Evolutionary conservation across 2,113 vertebrate genomes (phyloP).

Genomic region (Bubalus kerabau): DNA sequence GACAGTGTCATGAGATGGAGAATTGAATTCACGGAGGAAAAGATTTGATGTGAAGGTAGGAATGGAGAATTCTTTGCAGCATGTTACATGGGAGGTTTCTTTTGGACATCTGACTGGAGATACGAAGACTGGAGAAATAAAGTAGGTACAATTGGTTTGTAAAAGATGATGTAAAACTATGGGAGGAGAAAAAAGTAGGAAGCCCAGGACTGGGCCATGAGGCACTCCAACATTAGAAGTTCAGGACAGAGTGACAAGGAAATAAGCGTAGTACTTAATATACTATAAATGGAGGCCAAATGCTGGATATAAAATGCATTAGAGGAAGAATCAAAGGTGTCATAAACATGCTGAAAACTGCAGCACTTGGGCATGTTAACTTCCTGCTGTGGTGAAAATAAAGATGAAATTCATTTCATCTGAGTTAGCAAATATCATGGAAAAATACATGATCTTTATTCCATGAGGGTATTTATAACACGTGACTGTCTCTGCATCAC

Average conservation of each 20-base stretch:
- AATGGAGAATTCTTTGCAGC: not conserved
- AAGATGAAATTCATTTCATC: conserved; percentile 46
- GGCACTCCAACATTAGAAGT: not conserved
- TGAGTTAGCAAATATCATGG: conserved; percentile 54
- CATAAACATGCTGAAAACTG: not conserved
- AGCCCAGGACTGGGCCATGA: not conserved
- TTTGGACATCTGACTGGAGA: not conserved
- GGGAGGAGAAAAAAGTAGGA: not conserved
- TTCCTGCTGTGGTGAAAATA: not conserved
- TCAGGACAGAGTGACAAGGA: not conserved
- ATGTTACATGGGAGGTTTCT: not conserved
- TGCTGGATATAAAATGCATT: not conserved
- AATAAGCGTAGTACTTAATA: not conserved
- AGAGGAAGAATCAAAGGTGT: not conserved
- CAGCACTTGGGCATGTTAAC: not conserved
- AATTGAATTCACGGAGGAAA: not conserved
- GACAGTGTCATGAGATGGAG: not conserved
- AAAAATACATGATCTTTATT: conserved; percentile 55
- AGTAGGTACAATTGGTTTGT: not conserved
- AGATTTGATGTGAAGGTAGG: not conserved
- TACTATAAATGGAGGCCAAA: not conserved
- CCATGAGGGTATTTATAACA: conserved; percentile 69
- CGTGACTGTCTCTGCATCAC: not conserved
- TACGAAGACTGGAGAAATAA: not conserved
- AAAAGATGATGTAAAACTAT: not conserved